Conservation (phyloP, 2,797 vertebrate genomes). For the Macroramphosus scolopax region DNA sequence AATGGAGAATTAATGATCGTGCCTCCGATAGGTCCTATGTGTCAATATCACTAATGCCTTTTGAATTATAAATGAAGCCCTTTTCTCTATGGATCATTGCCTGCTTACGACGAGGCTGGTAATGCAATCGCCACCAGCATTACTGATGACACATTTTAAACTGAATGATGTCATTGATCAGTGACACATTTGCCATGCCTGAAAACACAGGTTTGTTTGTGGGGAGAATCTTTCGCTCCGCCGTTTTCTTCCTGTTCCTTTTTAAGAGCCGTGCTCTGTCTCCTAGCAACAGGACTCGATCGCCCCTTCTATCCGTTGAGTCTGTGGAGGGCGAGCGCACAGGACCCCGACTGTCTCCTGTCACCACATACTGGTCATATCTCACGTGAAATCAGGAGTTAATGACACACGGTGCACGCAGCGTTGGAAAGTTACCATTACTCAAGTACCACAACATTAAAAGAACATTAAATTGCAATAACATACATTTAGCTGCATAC, state of each 20-base stretch:
- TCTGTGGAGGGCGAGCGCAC: no score
- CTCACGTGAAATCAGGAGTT: no score
- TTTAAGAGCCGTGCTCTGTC: conserved; percentile 71
- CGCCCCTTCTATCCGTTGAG: conserved; percentile 44
- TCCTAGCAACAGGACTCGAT: conserved; percentile 80
- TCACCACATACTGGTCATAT: conserved; percentile 46
- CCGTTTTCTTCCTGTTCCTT: conserved; percentile 57
- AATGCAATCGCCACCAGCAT: conserved; percentile 18
- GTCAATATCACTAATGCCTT: conserved; percentile 56
- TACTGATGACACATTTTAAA: conserved; percentile 20
- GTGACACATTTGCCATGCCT: conserved; percentile 57
- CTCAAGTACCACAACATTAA: no score
- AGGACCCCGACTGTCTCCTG: conserved; percentile 62
- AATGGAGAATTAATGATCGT: conserved; percentile 64
- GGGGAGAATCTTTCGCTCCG: conserved; percentile 54
- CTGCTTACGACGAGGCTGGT: conserved; percentile 15
- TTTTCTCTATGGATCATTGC: conserved; percentile 59
- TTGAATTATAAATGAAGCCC: conserved; percentile 55
- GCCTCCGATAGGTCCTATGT: conserved; percentile 46
- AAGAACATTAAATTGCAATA: no score
- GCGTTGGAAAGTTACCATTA: no score
- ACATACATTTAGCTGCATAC: no score
- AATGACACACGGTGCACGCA: no score
- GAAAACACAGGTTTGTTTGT: conserved; percentile 67
- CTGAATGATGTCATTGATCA: conserved; percentile 58